Evolutionary conservation across 2,113 vertebrate genomes (phyloP), one percentile per base, ranked within the genome.

Genomic region (Larimichthys crocea): DNA sequence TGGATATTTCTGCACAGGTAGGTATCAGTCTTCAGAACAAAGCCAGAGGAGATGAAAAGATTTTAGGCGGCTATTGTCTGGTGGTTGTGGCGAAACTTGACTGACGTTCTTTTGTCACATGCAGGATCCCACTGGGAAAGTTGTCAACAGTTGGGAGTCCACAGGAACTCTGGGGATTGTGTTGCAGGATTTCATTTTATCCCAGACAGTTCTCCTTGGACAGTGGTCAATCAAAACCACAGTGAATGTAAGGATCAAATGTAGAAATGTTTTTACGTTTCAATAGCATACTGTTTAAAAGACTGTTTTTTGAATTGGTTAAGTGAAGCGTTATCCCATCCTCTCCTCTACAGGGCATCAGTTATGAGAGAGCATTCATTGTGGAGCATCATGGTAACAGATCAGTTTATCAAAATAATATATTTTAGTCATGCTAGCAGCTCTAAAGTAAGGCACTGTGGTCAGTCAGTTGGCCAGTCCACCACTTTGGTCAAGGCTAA

Each of bases 311-410:
- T 69, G 19, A 79, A 48, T 19, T 46, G 22, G 55, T 24, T 16
- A 8, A 26, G 12, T 66, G 26, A 52, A 29, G n/a, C 16, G 7
- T 40, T 9, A 24, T 64, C 22, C 2, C 16, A 20, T 70, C 24
- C 12, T 75, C 55, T 81, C 78, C 10, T 10, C 40, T 52, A 8
- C 76, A 94, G 93, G 88, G 63, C 0, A 14, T 80, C 16, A 77
- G 50, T 29, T 69, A 85, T 12, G 20, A 79, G 48, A 87, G 50
- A 91, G 77, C 17, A 89, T 91, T 98, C 92, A 92, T 88, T 24
- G 96, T 98, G 82, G 93, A 94, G 82, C 88, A 96, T 88, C 92
- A 96, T 64, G 96, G 97, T 98, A 95, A 94, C 14, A 26, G 11
- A 31, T 69, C 5, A 24, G 6, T 63, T 66, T n/a, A 44, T 49